Evolutionary conservation across 2,888 invertebrate genomes (phyloP).

Genomic region (Andricus quercusramuli): DNA sequence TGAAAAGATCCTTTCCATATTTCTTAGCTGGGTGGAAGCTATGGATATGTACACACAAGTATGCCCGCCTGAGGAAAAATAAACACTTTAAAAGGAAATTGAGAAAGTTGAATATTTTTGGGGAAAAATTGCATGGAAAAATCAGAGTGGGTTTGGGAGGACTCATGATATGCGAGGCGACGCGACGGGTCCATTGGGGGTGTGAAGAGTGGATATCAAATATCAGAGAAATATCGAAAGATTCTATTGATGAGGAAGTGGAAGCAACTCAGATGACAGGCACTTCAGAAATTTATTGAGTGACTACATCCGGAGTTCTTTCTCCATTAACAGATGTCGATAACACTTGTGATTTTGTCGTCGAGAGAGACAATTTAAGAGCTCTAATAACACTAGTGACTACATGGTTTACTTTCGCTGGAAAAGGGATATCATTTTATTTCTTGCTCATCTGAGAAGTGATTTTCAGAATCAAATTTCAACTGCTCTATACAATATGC

Average conservation of each 20-base stretch:
- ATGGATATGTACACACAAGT: not conserved
- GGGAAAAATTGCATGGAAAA: not conserved
- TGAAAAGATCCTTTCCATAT: constrained; percentile 17
- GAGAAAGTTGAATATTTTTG: constrained; percentile 1
- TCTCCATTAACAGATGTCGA: constrained; percentile 33
- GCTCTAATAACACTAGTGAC: not conserved
- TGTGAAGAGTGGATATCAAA: constrained; percentile 16
- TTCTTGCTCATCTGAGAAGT: not conserved
- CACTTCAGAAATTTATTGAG: constrained; percentile 14
- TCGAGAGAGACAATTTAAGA: not conserved
- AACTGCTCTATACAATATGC: too few species aligned
- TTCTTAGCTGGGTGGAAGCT: constrained; percentile 9
- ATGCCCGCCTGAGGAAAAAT: not conserved
- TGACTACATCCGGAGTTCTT: constrained; percentile 26
- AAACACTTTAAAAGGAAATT: not conserved
- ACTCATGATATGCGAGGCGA: not conserved
- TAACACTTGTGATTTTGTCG: constrained; percentile 21
- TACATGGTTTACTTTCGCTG: not conserved
- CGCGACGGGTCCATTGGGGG: not conserved
- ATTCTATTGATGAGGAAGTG: constrained; percentile 35
- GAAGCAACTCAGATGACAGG: constrained; percentile 26
- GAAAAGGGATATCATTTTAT: not conserved
- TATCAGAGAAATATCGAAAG: constrained; percentile 31
- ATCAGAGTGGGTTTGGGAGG: not conserved
- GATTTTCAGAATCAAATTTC: not conserved